Conservation (phyloP, 2,888 invertebrate species). For the Agriopis marginaria region DNA sequence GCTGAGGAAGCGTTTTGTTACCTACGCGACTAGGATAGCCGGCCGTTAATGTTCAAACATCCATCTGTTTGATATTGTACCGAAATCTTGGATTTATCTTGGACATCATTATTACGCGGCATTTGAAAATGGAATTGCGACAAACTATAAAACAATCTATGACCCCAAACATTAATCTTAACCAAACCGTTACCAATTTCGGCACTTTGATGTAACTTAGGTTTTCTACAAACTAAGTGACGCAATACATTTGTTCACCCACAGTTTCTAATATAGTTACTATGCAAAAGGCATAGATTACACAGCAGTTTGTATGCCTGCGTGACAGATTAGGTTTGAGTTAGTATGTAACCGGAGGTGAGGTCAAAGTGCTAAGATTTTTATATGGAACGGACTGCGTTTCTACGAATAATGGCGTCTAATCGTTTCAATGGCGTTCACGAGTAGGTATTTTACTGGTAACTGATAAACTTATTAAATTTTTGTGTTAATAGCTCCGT, state of each 20-base stretch:
- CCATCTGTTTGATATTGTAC: no score
- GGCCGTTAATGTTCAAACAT: no score
- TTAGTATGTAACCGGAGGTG: constrained; percentile 26
- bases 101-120: not conserved
- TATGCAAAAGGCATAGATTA: constrained; percentile 1
- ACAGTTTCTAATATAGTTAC: constrained; percentile 3
- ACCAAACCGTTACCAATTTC: constrained; percentile 8
- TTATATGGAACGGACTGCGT: constrained; percentile 5
- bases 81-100: no score
- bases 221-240: constrained; percentile 22
- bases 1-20: no score
- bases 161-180: constrained; percentile 8
- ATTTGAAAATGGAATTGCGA: not conserved
- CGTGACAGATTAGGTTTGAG: constrained; percentile 1
- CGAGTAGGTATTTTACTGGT: constrained; percentile 18
- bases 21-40: no score
- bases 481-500: not conserved
- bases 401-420: constrained; percentile 16
- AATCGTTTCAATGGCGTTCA: constrained; percentile 3
- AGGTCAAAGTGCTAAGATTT: constrained; percentile 26
- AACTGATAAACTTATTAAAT: constrained; percentile 6
- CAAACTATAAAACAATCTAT: not conserved
- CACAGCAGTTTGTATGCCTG: not conserved
- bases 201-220: constrained; percentile 26
- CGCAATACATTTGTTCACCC: constrained; percentile 18